Evolutionary conservation across 2,797 vertebrate species (phyloP), one percentile per base, ranked within the genome.

Genomic region (Thunnus albacares): DNA sequence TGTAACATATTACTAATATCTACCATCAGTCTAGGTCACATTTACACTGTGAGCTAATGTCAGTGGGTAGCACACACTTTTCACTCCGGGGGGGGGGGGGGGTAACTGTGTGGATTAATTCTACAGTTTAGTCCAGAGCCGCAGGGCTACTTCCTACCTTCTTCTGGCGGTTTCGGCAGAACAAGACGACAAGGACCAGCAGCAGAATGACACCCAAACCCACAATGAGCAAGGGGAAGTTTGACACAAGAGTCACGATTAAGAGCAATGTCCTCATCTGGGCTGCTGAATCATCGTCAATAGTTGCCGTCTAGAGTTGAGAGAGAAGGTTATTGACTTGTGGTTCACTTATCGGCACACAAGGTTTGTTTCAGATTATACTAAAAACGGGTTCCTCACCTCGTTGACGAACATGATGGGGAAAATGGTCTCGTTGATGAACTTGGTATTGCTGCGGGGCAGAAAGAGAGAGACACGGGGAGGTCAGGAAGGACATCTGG

Each of bases 331-430:
- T 35, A 67, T 67, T 63, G 70, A 78, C 22, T 55, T 24, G 15
- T 1, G 17, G 18, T 57, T 75, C 35, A 10, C 3, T 53, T 1
- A 18, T 63, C 28, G 63, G 3, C 20, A 10, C n/a, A 61, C 26
- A 6, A 2, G 15, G 18, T 56, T 41, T 4, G 18, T 38, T 15
- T 68, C 35, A n/a, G 41, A 53, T 22, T 13, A 55, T 11, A 9
- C 18, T 28, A 2, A 30, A 24, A 41, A 22, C 1, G 0, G 2
- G n/a, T 20, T 7, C 20, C 94, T 90, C 87, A 96, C 96, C 96
- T 96, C 96, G 20, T 96, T 96, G 81, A 96, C 95, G 35, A 94
- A 96, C 96, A 96, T 96, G 84, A 96, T 94, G 26, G 96, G 96
- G 90, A 96, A 96, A 90, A 96, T 95, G 24, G 95, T 96, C 72